Conservation (phyloP, 2,113 vertebrate genomes). For the Smithornis capensis region DNA sequence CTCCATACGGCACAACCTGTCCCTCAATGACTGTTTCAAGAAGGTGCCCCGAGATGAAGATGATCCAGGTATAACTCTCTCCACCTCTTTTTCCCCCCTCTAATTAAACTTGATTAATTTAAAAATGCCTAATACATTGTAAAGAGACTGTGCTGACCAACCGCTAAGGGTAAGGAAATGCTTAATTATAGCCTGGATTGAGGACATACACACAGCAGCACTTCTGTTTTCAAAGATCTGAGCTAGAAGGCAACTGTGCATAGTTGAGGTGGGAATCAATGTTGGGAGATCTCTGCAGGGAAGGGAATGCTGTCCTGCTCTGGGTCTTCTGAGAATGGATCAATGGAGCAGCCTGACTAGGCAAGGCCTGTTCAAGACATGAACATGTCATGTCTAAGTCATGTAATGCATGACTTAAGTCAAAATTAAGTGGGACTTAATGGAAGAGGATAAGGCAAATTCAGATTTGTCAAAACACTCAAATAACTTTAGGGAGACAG, state of each 20-base stretch:
- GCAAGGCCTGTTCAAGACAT: neutral
- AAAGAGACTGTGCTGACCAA: neutral
- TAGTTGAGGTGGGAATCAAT: neutral
- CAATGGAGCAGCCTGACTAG: neutral
- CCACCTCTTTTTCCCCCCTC: accelerated
- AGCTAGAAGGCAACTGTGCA: neutral
- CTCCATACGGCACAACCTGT: constrained; percentile 92
- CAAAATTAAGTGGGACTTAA: neutral
- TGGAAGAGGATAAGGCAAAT: neutral
- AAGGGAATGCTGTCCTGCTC: neutral
- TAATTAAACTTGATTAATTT: neutral
- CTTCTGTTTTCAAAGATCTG: neutral
- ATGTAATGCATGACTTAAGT: neutral
- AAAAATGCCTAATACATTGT: neutral
- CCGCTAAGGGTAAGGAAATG: neutral
- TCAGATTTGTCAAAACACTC: neutral
- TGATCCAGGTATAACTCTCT: constrained; percentile 85
- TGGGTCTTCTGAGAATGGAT: neutral
- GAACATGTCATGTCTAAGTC: too few species aligned
- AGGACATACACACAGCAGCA: neutral
- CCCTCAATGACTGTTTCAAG: constrained; percentile 96
- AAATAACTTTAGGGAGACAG: neutral
- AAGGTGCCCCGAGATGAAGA: constrained; percentile 97
- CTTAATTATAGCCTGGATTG: neutral
- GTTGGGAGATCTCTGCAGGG: neutral